These are phyloP conservation scores for Peromyscus eremicus DNA, from an alignment of 2,797 vertebrate species.

Conservation along the genomic window DNA sequence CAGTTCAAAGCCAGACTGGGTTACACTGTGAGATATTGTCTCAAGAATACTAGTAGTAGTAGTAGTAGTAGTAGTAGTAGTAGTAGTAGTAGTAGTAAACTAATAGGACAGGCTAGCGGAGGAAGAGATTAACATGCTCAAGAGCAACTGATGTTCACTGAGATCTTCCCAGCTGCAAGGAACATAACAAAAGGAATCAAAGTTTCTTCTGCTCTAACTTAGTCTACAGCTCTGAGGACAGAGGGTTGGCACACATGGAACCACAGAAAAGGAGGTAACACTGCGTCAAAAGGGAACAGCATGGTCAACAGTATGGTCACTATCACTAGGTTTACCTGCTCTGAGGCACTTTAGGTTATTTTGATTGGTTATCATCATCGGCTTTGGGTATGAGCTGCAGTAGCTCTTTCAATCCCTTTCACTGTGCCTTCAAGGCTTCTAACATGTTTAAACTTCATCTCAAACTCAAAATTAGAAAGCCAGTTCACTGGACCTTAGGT, in stretches of 20 bases:
- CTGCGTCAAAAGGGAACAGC: no score
- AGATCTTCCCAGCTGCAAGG: not conserved
- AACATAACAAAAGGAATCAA: not conserved
- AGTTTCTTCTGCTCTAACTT: not conserved
- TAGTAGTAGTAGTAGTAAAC: not conserved
- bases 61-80: no score
- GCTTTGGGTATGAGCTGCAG: not conserved
- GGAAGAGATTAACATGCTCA: not conserved
- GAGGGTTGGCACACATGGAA: not conserved
- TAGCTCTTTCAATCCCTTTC: not conserved
- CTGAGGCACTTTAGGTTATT: not conserved
- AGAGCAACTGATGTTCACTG: not conserved
- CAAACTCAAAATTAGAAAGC: not conserved
- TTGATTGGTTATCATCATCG: not conserved
- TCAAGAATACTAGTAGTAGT: not conserved
- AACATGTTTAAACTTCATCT: constrained; percentile 3
- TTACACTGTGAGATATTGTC: not conserved
- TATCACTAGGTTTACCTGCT: not conserved
- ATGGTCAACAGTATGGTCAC: not conserved
- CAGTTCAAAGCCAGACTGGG: not conserved
- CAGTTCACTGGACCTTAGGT: not conserved
- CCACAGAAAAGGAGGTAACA: not conserved
- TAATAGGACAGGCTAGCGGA: not conserved
- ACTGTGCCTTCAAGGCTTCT: not conserved
- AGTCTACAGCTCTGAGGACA: not conserved